Conservation (phyloP, 2,888 invertebrate genomes). For the Heliconius hortense region DNA sequence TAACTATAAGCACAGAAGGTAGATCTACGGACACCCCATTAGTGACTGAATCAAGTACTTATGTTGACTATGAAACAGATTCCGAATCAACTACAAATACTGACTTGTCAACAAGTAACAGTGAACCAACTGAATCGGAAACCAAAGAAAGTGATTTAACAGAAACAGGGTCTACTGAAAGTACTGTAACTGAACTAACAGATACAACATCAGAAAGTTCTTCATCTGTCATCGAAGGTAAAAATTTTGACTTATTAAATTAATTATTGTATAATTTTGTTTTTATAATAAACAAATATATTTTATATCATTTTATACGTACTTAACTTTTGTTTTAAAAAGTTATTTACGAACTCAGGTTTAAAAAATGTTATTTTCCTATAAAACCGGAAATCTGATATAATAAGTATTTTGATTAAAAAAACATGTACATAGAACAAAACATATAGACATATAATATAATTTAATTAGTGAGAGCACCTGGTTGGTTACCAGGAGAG, state of each 20-base stretch:
- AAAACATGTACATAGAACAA: too few relatives aligned
- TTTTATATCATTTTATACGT: too few relatives aligned
- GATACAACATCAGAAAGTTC: conserved; percentile 16
- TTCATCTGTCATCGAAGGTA: conserved; percentile 11
- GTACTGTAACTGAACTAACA: conserved; percentile 15
- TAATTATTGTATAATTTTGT: neutral
- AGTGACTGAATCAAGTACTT: conserved; percentile 1
- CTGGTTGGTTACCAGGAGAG: neutral
- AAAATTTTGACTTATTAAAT: neutral
- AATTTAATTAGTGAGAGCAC: neutral
- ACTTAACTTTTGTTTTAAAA: too few relatives aligned
- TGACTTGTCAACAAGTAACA: neutral
- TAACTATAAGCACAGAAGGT: neutral
- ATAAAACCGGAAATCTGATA: neutral
- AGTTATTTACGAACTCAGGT: neutral
- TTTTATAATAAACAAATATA: neutral
- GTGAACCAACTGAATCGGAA: neutral
- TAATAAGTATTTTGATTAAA: neutral
- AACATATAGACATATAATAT: too few relatives aligned
- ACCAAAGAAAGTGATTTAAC: conserved; percentile 15
- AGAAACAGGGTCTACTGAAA: conserved; percentile 23
- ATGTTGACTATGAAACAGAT: neutral
- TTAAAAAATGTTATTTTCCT: neutral
- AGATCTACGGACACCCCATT: neutral
- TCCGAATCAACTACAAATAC: neutral